Conservation (phyloP, 2,888 invertebrate species). For the Sisyra terminalis region DNA sequence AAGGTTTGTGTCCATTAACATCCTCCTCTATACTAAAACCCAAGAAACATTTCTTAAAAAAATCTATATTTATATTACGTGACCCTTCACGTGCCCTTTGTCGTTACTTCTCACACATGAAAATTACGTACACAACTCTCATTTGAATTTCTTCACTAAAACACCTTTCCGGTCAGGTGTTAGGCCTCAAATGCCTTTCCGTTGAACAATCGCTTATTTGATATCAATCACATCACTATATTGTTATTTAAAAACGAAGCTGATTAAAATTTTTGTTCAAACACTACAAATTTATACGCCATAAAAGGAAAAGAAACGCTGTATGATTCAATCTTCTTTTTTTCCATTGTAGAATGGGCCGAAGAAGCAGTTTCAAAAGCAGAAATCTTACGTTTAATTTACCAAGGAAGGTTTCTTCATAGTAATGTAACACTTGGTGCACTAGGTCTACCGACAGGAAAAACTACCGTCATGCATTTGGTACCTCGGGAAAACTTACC, state of each 20-base stretch:
- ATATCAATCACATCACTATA: too few relatives aligned
- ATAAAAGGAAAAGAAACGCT: neutral
- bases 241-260: neutral
- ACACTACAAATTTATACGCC: neutral
- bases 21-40: neutral
- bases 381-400: slow-evolving; percentile 96
- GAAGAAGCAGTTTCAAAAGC: slow-evolving; percentile 91
- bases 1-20: slow-evolving; percentile 45
- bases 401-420: slow-evolving; percentile 98
- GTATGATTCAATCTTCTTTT: slow-evolving; percentile 13
- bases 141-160: neutral
- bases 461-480: slow-evolving; percentile 99
- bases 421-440: slow-evolving; percentile 98
- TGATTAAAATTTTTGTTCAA: neutral
- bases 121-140: too few relatives aligned
- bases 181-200: too few relatives aligned
- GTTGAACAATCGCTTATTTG: too few relatives aligned
- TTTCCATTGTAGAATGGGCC: slow-evolving; percentile 70
- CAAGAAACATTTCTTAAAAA: neutral
- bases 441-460: slow-evolving; percentile 89
- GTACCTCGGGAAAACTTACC: slow-evolving; percentile 98
- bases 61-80: neutral
- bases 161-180: too few relatives aligned
- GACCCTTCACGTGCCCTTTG: too few relatives aligned
- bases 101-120: too few relatives aligned